phyloP scores from a whole-genome alignment of 2,888 invertebrate genomes.

The Drosophila affinis region DNA sequence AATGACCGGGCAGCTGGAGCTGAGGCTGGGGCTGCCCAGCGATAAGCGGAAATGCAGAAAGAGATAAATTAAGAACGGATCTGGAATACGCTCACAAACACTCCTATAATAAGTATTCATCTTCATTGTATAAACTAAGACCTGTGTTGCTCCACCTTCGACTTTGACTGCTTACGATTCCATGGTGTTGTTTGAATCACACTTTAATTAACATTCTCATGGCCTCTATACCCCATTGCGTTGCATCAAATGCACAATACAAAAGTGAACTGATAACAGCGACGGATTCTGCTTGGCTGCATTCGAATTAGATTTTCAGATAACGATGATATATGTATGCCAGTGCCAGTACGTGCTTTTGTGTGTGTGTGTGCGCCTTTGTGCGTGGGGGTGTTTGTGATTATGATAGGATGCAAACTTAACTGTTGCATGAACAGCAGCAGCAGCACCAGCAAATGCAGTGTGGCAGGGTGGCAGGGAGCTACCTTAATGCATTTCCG shows the following conservation, averaged over 20 bases:
- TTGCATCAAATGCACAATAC: background rate
- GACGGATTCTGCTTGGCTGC: background rate
- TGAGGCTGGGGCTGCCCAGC: background rate
- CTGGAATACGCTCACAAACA: too few relatives aligned
- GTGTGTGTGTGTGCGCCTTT: background rate
- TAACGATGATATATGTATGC: conserved; percentile 55
- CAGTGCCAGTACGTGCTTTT: background rate
- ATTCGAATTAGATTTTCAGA: conserved; percentile 5
- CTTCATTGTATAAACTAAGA: too few relatives aligned
- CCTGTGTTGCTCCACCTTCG: too few relatives aligned
- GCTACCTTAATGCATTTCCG: conserved; percentile 67
- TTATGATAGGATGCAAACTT: conserved; percentile 42
- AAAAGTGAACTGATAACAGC: conserved; percentile 4
- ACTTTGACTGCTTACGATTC: too few relatives aligned
- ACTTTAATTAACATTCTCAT: background rate
- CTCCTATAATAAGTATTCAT: too few relatives aligned
- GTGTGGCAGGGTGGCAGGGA: background rate
- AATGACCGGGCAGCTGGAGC: conserved; percentile 3
- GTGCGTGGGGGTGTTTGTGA: conserved; percentile 3
- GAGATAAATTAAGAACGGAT: background rate
- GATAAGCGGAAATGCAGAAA: background rate
- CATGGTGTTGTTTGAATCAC: background rate
- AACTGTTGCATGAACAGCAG: conserved; percentile 39
- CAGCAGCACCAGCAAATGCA: too few relatives aligned
- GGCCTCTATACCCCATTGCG: background rate